A percentile compares a stretch with the other conserved stretches of the same genome.
Evolutionary conservation across 1,140 invertebrate species (phyloP).

Genomic region (Magallana gigas): DNA sequence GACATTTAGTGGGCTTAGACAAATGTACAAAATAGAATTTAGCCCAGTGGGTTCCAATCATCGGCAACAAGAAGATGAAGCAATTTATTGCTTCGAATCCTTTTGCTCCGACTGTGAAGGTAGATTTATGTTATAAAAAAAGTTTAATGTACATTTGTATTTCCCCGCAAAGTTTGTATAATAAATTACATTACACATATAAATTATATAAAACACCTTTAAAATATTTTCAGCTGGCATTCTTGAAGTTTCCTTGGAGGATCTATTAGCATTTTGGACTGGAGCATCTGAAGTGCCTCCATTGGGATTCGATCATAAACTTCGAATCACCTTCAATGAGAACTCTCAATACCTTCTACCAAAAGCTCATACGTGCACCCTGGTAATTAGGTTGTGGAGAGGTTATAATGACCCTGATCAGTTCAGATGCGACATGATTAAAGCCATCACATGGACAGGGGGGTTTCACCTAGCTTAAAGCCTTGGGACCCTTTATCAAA

Average conservation of each 20-base stretch:
- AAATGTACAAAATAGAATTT: not conserved
- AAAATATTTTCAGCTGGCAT: not conserved
- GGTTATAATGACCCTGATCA: conserved; percentile 34
- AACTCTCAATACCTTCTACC: not conserved
- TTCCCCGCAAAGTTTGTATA: not conserved
- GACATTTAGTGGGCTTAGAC: not conserved
- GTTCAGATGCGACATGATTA: conserved; percentile 18
- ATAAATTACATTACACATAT: not conserved
- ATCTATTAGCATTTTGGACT: conserved; percentile 24
- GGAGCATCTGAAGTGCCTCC: not conserved
- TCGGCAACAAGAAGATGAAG: not conserved
- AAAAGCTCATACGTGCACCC: conserved; percentile 13
- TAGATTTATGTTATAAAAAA: not conserved
- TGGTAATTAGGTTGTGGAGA: conserved; percentile 27
- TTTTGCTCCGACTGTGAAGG: conserved; percentile 20
- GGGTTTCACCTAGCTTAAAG: conserved; percentile 28
- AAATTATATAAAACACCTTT: not conserved
- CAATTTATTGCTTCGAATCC: conserved; percentile 24
- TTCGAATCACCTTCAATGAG: not conserved
- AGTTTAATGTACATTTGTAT: not conserved
- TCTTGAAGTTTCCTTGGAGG: not conserved
- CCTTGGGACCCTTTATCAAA: not conserved
- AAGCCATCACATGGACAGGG: conserved; percentile 7
- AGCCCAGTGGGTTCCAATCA: conserved; percentile 23
- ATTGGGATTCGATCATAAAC: conserved; percentile 5